Base-by-base conservation (phyloP, 2,113 vertebrate genomes). In the Crotalus tigris region DNA sequence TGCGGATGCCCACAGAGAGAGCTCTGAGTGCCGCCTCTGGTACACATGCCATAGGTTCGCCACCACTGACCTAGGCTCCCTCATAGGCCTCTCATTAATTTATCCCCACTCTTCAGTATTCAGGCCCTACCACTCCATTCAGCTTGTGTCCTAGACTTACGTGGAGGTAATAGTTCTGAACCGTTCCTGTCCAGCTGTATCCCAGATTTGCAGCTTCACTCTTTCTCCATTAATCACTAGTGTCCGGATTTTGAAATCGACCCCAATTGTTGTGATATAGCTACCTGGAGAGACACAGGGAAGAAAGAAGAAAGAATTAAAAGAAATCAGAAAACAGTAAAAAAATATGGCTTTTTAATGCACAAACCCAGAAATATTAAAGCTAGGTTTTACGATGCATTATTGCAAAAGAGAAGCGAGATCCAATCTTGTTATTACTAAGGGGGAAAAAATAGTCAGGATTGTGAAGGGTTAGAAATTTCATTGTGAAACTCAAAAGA, bases 191-290 rank as follows among this genome's bases (percentile, higher is more conserved):
- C 98, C 98, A 0, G 98, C 98, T 0, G 98, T 98, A 97, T 98
- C 98, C 98, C 98, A 98, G 97, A 98, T 98, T 96, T 98, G 98
- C 55, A 98, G 97, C 93, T 98, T 98, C 49, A 98, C 98, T 33
- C 98, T 97, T 95, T 98, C 98, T 2, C 98, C 98, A 0, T 98
- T 97, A 1, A 98, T 98, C 61, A 98, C 98, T 19, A 98, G 97
- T 0, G 98, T 98, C 6, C 98, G 97, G 90, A 98, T 98, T 96
- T 98, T 98, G 57, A 98, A 98, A 96, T 98, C 98, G 1, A 98
- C 98, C 0, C 98, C 98, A 88, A 98, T 98, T 64, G 98, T 98
- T 57, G 98, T 98, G 97, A 98, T 98, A 96, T 98, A 98, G 96
- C 98, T 98, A 91, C 93, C 93, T 94, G 21, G 69, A 33, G 61